Conservation (phyloP, 2,888 invertebrate species). For the Pyrochroa serraticornis region DNA sequence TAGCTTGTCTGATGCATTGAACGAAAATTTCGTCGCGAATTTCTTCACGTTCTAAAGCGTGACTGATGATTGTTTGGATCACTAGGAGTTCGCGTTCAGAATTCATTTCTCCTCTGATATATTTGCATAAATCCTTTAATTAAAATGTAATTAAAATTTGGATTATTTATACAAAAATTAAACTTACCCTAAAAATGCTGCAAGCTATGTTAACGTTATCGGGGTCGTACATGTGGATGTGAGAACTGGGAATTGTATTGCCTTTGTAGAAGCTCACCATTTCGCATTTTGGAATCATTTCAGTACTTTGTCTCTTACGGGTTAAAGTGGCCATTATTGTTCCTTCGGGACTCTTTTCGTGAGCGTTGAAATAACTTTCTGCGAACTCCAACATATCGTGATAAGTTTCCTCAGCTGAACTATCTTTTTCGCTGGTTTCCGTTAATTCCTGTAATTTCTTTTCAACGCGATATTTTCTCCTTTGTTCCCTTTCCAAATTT, state of each 20-base stretch:
- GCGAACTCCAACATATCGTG: conserved; percentile 92
- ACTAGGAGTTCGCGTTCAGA: conserved; percentile 80
- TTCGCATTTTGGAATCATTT: conserved; percentile 86
- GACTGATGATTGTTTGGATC: conserved; percentile 83
- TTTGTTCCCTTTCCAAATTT: conserved; percentile 73
- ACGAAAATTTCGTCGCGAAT: conserved; percentile 90
- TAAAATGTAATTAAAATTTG: conserved; percentile 7
- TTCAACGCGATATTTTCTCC: conserved; percentile 84
- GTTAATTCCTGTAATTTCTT: conserved; percentile 84
- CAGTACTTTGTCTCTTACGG: conserved; percentile 77
- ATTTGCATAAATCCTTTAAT: conserved; percentile 83
- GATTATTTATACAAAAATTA: not conserved
- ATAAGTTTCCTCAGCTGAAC: conserved; percentile 65
- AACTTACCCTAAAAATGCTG: conserved; percentile 83
- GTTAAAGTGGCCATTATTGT: conserved; percentile 87
- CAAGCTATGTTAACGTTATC: conserved; percentile 91
- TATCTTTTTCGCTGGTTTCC: conserved; percentile 61
- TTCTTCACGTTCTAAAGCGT: conserved; percentile 90
- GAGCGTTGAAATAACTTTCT: conserved; percentile 90
- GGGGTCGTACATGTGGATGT: conserved; percentile 93
- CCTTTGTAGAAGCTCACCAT: conserved; percentile 91
- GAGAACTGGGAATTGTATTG: conserved; percentile 88
- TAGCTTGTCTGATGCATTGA: conserved; percentile 86
- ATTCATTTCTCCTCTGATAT: conserved; percentile 87
- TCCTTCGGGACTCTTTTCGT: conserved; percentile 84